Percentiles rank a stretch among this genome's conserved stretches.
Conservation (phyloP, 2,888 invertebrate species). For the Thecophora atra region DNA sequence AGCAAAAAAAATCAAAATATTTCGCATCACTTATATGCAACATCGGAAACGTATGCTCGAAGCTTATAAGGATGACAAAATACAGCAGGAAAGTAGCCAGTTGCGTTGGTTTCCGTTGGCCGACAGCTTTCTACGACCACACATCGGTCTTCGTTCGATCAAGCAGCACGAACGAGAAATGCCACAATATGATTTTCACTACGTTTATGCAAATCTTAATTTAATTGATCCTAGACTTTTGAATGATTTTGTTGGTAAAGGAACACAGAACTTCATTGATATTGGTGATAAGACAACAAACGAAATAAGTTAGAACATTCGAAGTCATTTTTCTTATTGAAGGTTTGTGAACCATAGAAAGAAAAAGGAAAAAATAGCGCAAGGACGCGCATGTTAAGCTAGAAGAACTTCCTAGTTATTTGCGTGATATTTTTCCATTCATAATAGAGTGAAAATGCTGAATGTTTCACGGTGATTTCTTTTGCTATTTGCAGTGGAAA, state of each 20-base stretch:
- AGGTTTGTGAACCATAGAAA: too few relatives aligned
- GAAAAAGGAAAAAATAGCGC: too few relatives aligned
- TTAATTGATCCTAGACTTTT: slow-evolving; percentile 52
- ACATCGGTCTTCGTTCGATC: slow-evolving; percentile 51
- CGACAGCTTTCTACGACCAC: slow-evolving; percentile 52
- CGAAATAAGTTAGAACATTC: not conserved
- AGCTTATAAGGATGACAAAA: slow-evolving; percentile 45
- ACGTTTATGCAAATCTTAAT: slow-evolving; percentile 52
- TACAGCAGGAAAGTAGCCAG: slow-evolving; percentile 49
- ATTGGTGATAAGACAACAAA: slow-evolving; percentile 37
- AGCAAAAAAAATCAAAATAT: slow-evolving; percentile 53
- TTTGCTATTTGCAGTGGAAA: too few relatives aligned
- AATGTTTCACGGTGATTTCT: too few relatives aligned
- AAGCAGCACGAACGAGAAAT: slow-evolving; percentile 49
- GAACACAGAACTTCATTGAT: slow-evolving; percentile 50
- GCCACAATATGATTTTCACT: slow-evolving; percentile 52
- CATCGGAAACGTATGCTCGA: slow-evolving; percentile 51
- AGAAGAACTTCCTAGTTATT: too few relatives aligned
- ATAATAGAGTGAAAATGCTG: too few relatives aligned
- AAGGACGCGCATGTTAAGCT: too few relatives aligned
- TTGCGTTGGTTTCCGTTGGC: slow-evolving; percentile 53
- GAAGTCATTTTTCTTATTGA: too few relatives aligned
- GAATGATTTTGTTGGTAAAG: slow-evolving; percentile 50
- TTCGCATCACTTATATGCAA: slow-evolving; percentile 55
- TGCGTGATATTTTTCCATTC: too few relatives aligned